These are phyloP conservation scores for Hippoglossus stenolepis DNA, from an alignment of 2,113 vertebrate genomes.

Conservation along the genomic window DNA sequence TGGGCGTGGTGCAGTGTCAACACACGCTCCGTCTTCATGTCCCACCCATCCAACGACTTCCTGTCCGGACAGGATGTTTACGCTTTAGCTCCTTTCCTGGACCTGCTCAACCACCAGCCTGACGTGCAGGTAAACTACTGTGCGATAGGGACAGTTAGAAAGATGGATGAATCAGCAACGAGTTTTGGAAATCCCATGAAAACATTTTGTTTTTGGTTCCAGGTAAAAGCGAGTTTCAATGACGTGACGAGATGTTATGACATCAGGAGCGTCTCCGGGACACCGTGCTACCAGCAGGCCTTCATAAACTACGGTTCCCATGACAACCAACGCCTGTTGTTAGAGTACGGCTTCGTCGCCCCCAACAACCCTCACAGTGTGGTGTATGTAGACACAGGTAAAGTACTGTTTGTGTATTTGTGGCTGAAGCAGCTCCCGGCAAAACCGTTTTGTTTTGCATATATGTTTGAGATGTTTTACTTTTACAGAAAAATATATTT, in stretches of 20 bases:
- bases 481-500: too few species aligned
- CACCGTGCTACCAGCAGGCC: slow-evolving; percentile 82
- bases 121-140: slow-evolving; percentile 84
- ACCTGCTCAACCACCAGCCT: slow-evolving; percentile 94
- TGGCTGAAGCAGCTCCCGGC: too few species aligned
- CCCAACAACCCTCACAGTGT: slow-evolving; percentile 88
- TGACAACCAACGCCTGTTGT: slow-evolving; percentile 90
- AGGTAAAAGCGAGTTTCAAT: slow-evolving; percentile 93
- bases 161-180: too few species aligned
- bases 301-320: slow-evolving; percentile 95
- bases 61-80: slow-evolving; percentile 88
- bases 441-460: too few species aligned
- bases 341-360: slow-evolving; percentile 94
- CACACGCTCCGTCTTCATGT: slow-evolving; percentile 93
- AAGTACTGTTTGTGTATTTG: too few species aligned
- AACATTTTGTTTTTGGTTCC: not conserved
- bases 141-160: too few species aligned
- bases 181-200: not conserved
- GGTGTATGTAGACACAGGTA: slow-evolving; percentile 88
- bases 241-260: slow-evolving; percentile 86
- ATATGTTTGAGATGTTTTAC: too few species aligned
- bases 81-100: slow-evolving; percentile 91
- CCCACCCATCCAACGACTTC: slow-evolving; percentile 71
- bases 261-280: slow-evolving; percentile 79
- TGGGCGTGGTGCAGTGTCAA: slow-evolving; percentile 98